Evolutionary conservation across 2,888 invertebrate species (phyloP), one percentile per base, ranked within the genome.

Genomic region (Napeogenes inachia): DNA sequence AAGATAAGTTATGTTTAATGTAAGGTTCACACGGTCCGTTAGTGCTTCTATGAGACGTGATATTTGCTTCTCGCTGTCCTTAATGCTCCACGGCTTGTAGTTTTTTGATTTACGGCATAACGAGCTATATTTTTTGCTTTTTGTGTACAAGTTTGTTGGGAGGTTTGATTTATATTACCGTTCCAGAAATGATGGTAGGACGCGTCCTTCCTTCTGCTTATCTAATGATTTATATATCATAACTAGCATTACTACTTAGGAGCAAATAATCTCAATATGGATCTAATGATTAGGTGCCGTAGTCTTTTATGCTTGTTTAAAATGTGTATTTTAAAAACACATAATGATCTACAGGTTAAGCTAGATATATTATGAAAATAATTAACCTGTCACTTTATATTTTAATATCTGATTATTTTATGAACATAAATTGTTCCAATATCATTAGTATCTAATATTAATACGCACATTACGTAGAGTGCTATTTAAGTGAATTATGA

Each of bases 21-120:
- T 65, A 56, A 64, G 57, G 59, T 63, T 71, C 71, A 61, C 67
- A 75, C 73, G 77, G 68, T 71, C 73, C 75, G 71, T 77, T 78
- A 70, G 67, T 62, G 60, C 57, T 67, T 66, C 69, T 70, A 79
- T 78, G 74, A 73, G 60, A 71, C 79, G 79, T 77, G 73, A 75
- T 75, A 61, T 50, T 50, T 50, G 50, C 50, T 50, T 50, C 50
- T 10, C 50, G 30, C 50, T 50, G 50, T 50, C 50, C 50, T 50
- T 50, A 62, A 62, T 65, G 55, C 57, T n/a, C 45, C 12, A 54
- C 46, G 57, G 45, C 42, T 45, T 45, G 42, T 21, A 38, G 38
- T 45, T 42, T 50, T 50, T 58, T 21, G 45, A 58, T 57, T 35
- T 54, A 50, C 54, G 21, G 35, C 32, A 32, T 21, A 38, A 42